A percentile compares a stretch with the other conserved stretches of the same genome.
phyloP scores from a whole-genome alignment of 2,113 vertebrate genomes.

The Lepus timidus region DNA sequence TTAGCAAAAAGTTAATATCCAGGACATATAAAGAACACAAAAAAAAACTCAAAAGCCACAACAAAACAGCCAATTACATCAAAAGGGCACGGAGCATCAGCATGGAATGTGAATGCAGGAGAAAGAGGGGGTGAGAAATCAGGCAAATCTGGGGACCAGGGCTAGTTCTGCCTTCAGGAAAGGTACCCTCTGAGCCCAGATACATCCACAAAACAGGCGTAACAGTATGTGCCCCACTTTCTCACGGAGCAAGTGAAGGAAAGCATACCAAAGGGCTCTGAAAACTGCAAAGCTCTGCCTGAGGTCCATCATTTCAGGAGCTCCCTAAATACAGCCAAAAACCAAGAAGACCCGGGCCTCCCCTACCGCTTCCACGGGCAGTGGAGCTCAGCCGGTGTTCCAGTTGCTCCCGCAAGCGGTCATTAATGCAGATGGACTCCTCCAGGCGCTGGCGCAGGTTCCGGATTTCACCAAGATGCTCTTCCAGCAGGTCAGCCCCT shows the following conservation, averaged over 20 bases:
- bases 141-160: conserved; percentile 82
- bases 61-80: too few species aligned
- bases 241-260: neutral
- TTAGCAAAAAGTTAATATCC: too few species aligned
- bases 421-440: conserved; percentile 95
- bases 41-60: too few species aligned
- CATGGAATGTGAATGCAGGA: neutral
- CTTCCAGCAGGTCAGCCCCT: conserved; percentile 93
- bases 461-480: conserved; percentile 94
- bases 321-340: accelerated
- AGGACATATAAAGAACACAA: too few species aligned
- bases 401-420: conserved; percentile 93
- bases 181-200: neutral
- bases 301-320: neutral
- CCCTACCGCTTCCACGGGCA: conserved; percentile 84
- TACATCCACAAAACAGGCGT: neutral
- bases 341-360: accelerated
- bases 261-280: neutral
- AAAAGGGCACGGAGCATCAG: neutral
- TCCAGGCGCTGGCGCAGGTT: conserved; percentile 92
- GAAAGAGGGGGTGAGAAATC: neutral
- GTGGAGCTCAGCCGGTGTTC: conserved; percentile 88
- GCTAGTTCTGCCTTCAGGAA: conserved; percentile 87
- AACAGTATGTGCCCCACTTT: accelerated
- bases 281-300: neutral